These are phyloP conservation scores for Eubasilissa regina DNA, from an alignment of 1,140 invertebrate species.

Conservation along the genomic window DNA sequence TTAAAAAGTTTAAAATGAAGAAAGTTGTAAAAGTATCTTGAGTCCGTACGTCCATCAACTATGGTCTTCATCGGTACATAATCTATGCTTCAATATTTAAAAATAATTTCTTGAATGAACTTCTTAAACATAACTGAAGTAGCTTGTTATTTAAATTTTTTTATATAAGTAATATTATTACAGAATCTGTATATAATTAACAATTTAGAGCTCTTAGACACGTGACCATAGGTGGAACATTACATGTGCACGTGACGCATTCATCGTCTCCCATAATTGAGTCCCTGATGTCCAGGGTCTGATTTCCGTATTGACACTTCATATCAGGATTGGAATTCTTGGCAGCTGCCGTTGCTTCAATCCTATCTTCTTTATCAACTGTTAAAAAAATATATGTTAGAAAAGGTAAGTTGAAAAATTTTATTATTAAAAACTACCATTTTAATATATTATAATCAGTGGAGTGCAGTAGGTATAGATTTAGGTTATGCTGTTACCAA, in stretches of 20 bases:
- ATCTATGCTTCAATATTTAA: no score
- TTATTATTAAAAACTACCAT: no score
- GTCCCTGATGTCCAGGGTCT: slow-evolving; percentile 66
- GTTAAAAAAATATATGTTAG: background rate
- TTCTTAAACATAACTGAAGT: no score
- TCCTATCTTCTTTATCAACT: slow-evolving; percentile 41
- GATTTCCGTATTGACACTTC: slow-evolving; percentile 67
- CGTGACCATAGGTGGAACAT: slow-evolving; percentile 67
- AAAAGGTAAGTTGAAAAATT: background rate
- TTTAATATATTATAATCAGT: no score
- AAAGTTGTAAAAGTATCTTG: no score
- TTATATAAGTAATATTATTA: background rate
- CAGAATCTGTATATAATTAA: slow-evolving; percentile 10
- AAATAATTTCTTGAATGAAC: no score
- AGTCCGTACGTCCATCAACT: no score
- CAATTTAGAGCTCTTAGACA: slow-evolving; percentile 60
- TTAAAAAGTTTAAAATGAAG: no score
- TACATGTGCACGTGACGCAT: slow-evolving; percentile 67
- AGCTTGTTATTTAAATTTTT: no score
- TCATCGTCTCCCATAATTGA: slow-evolving; percentile 64
- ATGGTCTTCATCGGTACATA: no score
- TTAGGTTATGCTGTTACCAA: no score
- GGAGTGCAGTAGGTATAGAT: no score
- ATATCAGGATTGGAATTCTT: slow-evolving; percentile 51
- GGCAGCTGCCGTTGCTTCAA: slow-evolving; percentile 16